A percentile compares a stretch with the other conserved stretches of the same genome.
These are phyloP conservation scores for Galagoides demidoff DNA, from an alignment of 2,797 vertebrate genomes.

Conservation along the genomic window DNA sequence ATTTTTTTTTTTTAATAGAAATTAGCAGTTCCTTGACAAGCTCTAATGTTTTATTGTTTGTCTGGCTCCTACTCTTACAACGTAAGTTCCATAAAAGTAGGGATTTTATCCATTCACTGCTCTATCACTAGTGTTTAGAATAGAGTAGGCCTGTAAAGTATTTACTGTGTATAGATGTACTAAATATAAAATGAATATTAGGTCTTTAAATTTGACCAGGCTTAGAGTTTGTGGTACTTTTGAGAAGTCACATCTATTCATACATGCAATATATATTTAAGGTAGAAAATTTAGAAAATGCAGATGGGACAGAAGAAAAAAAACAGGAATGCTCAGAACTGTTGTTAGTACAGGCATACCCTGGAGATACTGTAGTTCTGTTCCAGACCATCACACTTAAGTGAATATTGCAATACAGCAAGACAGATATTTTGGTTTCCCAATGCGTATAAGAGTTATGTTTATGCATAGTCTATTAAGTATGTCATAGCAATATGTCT, in stretches of 20 bases:
- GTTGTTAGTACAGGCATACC: neutral
- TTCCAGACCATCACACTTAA: neutral
- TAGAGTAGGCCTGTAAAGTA: neutral
- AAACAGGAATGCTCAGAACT: neutral
- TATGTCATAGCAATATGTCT: neutral
- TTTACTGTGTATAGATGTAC: neutral
- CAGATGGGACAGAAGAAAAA: neutral
- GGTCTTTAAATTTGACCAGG: constrained; percentile 17
- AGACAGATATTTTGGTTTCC: neutral
- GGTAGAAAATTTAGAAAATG: neutral
- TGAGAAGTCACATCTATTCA: neutral
- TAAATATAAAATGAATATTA: neutral
- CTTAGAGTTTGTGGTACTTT: neutral
- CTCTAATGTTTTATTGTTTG: neutral
- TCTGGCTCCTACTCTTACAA: neutral
- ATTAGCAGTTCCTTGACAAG: neutral
- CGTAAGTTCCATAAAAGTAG: neutral
- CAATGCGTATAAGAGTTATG: neutral
- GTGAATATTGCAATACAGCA: neutral
- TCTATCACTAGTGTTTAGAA: constrained; percentile 18
- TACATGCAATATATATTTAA: neutral
- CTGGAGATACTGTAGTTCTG: neutral
- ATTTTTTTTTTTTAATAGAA: neutral
- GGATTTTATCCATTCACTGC: constrained; percentile 13
- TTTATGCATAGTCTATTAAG: neutral